Evolutionary conservation across 2,888 invertebrate species (phyloP).

Genomic region (Agonopterix heracliana): DNA sequence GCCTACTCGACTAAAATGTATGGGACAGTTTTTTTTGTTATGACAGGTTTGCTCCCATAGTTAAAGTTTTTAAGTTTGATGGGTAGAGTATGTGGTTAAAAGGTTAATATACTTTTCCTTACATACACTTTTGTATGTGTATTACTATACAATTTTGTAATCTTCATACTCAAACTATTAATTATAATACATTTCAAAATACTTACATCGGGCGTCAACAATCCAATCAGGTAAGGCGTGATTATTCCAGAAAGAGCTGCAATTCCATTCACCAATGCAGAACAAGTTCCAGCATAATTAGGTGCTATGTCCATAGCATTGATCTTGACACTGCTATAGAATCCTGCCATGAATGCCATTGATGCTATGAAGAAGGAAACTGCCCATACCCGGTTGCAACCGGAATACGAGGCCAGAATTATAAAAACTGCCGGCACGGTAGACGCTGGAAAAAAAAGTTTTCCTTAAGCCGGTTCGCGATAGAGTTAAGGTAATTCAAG

Average conservation of each 20-base stretch:
- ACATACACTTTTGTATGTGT: too few relatives aligned
- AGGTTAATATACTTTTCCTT: too few relatives aligned
- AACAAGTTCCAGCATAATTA: constrained; percentile 79
- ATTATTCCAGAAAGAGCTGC: constrained; percentile 78
- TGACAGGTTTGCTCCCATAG: too few relatives aligned
- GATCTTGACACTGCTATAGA: constrained; percentile 81
- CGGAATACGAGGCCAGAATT: constrained; percentile 78
- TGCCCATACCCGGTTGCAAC: constrained; percentile 66
- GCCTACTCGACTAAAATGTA: too few relatives aligned
- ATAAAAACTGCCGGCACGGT: constrained; percentile 78
- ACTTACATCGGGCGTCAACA: constrained; percentile 78
- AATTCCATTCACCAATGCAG: constrained; percentile 79
- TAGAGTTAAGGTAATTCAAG: not conserved
- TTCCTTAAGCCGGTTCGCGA: constrained; percentile 4
- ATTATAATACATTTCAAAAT: not conserved
- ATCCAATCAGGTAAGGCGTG: constrained; percentile 76
- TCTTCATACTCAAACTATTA: too few relatives aligned
- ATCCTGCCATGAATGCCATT: constrained; percentile 82
- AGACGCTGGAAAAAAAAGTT: constrained; percentile 66
- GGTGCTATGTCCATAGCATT: constrained; percentile 80
- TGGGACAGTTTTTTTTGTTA: too few relatives aligned
- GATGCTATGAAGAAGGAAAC: constrained; percentile 76
- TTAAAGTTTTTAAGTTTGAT: too few relatives aligned
- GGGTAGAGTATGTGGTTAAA: too few relatives aligned
- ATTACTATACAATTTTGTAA: too few relatives aligned